phyloP scores from a whole-genome alignment of 2,888 invertebrate species.

The Copidosoma aretas region DNA sequence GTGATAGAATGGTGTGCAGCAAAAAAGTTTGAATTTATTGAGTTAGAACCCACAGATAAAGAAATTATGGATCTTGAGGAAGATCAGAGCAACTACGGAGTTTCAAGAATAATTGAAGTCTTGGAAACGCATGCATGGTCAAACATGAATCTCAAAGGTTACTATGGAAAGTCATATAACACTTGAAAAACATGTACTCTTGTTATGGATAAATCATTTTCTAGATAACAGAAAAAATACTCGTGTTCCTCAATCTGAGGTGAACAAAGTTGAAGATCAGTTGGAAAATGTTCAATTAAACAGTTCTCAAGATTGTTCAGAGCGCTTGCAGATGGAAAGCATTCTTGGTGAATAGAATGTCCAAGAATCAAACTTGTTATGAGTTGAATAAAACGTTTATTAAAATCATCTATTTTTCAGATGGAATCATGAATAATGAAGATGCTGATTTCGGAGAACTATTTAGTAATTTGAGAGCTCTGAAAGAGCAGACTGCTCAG shows the following conservation, averaged over 20 bases:
- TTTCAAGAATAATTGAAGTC: constrained; percentile 73
- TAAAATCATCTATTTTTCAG: constrained; percentile 42
- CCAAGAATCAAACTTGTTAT: neutral
- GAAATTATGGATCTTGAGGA: constrained; percentile 62
- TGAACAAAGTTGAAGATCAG: constrained; percentile 53
- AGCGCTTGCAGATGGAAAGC: constrained; percentile 53
- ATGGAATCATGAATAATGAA: constrained; percentile 59
- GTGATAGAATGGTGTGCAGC: constrained; percentile 73
- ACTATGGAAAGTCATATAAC: neutral
- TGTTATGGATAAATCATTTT: constrained; percentile 4
- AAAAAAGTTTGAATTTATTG: constrained; percentile 74
- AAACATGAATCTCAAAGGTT: constrained; percentile 71
- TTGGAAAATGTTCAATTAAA: constrained; percentile 52
- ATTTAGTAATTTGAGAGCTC: constrained; percentile 70
- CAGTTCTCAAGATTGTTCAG: constrained; percentile 45
- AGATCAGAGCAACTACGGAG: constrained; percentile 70
- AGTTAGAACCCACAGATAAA: constrained; percentile 62
- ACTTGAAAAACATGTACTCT: too few species aligned
- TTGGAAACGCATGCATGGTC: constrained; percentile 78
- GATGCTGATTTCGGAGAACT: constrained; percentile 69
- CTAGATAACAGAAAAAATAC: constrained; percentile 27
- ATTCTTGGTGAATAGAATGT: constrained; percentile 51
- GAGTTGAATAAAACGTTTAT: neutral
- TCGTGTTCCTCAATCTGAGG: constrained; percentile 40
- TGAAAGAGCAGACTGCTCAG: constrained; percentile 72